Base-by-base conservation (phyloP, 1,140 invertebrate species). In the Neodiprion virginianus region DNA sequence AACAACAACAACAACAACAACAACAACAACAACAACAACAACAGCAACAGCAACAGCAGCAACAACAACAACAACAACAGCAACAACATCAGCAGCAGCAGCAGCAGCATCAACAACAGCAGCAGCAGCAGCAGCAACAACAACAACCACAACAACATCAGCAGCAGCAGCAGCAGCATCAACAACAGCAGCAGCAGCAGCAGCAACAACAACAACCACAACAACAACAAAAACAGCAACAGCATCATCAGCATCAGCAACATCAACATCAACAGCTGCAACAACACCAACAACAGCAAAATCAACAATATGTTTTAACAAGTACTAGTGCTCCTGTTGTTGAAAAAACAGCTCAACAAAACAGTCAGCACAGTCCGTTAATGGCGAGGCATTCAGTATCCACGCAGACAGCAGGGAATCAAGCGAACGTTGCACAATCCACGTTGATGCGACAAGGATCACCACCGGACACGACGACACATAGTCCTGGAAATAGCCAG, bases 401-500 rank as follows among this genome's bases (percentile, higher is more conserved):
- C 1, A 94, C 93, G 5, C 93, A 95, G 83, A 94, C 93, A 4
- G 89, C 93, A 49, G 90, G 90, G 0, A 92, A 92, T 82, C 91
- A 92, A 77, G 90, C 91, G 77, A 86, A 88, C 73, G 85, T 90
- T 53, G 88, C 90, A 3, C 88, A 91, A 74, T 91, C 90, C 28
- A 89, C 88, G 40, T 88, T 89, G 78, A 92, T 89, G 83, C 90
- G 88, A 78, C 90, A 87, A 84, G 89, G 90, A 40, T 89, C 88
- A 11, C 94, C 94, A 7, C 94, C 94, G 0, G 94, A 95, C 80
- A 96, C 94, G 0, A 96, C 94, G 0, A 96, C 94, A 0, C 93
- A 94, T 77, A 95, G 94, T 87, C 94, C 94, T 17, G 88, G 90
- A 66, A 91, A 88, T 79, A 90, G 85, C 78, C 88, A 90, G 61